Conservation (phyloP, 2,888 invertebrate genomes). For the Druceiella hillmani region DNA sequence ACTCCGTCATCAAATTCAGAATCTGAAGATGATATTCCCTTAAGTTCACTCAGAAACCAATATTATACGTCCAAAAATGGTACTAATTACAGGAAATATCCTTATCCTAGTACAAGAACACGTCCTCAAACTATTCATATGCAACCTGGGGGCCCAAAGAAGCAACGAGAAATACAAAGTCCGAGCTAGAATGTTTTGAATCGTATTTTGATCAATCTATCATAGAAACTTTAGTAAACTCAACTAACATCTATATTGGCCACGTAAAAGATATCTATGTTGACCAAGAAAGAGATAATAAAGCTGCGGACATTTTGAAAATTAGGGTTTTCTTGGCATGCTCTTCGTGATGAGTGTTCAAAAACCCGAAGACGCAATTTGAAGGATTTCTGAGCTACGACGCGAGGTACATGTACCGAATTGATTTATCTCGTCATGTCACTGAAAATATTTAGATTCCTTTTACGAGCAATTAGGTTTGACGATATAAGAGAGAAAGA, state of each 20-base stretch:
- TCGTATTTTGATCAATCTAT: slow-evolving; percentile 7
- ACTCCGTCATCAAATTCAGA: slow-evolving; percentile 3
- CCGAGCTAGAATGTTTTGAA: slow-evolving; percentile 7
- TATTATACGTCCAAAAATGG: slow-evolving; percentile 7
- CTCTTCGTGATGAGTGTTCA: no score
- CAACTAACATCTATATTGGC: slow-evolving; percentile 6
- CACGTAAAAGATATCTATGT: slow-evolving; percentile 2
- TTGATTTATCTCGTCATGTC: not conserved
- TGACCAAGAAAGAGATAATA: slow-evolving; percentile 1
- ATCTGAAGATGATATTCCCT: slow-evolving; percentile 6
- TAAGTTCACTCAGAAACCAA: slow-evolving; percentile 6
- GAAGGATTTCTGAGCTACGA: not conserved
- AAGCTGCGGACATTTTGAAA: slow-evolving; percentile 1
- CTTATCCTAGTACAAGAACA: slow-evolving; percentile 7
- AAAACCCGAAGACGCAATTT: not conserved
- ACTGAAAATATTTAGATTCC: not conserved
- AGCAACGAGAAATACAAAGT: slow-evolving; percentile 4
- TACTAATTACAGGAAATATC: slow-evolving; percentile 8
- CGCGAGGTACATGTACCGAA: not conserved
- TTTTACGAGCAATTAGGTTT: not conserved
- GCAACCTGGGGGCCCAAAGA: slow-evolving; percentile 5
- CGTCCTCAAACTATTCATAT: slow-evolving; percentile 5
- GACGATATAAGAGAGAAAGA: slow-evolving; percentile 4
- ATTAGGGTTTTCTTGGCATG: not conserved
- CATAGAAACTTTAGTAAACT: slow-evolving; percentile 4